These are phyloP conservation scores for Chloropsis cyanopogon DNA, from an alignment of 2,113 vertebrate genomes.

Conservation along the genomic window DNA sequence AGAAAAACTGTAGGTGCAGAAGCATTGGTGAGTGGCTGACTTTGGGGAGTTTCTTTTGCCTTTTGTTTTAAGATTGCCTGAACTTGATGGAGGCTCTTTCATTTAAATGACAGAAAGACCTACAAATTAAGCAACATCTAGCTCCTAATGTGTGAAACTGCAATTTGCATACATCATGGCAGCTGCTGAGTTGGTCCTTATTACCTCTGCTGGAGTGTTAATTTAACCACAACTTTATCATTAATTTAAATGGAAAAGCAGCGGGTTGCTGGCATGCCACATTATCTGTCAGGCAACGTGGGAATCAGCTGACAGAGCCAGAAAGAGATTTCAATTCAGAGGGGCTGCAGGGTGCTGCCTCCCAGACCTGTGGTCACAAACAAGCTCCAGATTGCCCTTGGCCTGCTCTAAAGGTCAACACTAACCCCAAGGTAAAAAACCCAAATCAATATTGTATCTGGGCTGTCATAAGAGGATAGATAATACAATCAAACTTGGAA, in stretches of 20 bases:
- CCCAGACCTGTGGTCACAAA: not conserved
- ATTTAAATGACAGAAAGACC: not conserved
- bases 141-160: conserved; percentile 60
- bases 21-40: not conserved
- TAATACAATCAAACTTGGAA: not conserved
- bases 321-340: conserved; percentile 24
- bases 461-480: not conserved
- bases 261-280: conserved; percentile 23
- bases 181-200: conserved; percentile 56
- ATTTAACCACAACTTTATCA: conserved; percentile 65
- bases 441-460: not conserved
- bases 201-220: conserved; percentile 57
- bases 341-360: not conserved
- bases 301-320: conserved; percentile 21
- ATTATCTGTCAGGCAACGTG: conserved; percentile 45
- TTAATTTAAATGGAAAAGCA: conserved; percentile 67
- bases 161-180: conserved; percentile 60
- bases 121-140: conserved; percentile 57
- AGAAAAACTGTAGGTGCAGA: not conserved
- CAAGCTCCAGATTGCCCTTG: not conserved
- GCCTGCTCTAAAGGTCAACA: not conserved
- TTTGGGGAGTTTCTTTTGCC: not conserved
- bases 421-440: not conserved
- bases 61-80: not conserved
- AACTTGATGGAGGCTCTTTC: not conserved